phyloP scores from a whole-genome alignment of 2,888 invertebrate genomes.

The Ctena decussata region DNA sequence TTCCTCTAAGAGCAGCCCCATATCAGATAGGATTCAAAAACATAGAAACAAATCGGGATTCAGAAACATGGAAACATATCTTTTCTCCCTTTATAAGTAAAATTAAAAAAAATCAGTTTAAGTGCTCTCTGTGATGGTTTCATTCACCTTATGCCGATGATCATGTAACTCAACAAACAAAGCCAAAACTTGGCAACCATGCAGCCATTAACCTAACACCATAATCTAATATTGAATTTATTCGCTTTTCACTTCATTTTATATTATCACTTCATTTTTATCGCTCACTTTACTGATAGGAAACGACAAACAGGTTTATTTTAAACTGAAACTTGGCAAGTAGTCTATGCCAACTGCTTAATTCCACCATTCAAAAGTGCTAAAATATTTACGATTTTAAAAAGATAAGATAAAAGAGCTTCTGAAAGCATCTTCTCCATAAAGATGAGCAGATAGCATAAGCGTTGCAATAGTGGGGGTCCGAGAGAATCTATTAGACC shows the following conservation, averaged over 20 bases:
- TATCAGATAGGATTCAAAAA: no score
- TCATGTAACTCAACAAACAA: no score
- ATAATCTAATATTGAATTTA: neutral
- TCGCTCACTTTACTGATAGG: neutral
- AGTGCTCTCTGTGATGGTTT: no score
- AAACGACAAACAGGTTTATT: constrained; percentile 6
- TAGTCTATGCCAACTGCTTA: neutral
- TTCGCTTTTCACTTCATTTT: neutral
- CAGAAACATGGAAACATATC: no score
- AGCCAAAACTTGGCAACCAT: neutral
- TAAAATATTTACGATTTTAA: constrained; percentile 43
- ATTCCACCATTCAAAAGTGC: constrained; percentile 46
- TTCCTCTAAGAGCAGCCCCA: no score
- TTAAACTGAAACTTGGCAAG: neutral
- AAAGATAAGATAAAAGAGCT: constrained; percentile 22
- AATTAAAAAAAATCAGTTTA: no score
- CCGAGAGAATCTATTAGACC: neutral
- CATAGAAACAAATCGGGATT: no score
- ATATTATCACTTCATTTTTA: neutral
- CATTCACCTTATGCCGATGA: no score
- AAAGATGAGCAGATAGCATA: neutral
- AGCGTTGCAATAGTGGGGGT: neutral
- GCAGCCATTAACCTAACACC: neutral
- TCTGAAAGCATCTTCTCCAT: neutral
- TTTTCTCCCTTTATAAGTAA: no score